A percentile compares a stretch with the other conserved stretches of the same genome.
Conservation (phyloP, 2,113 vertebrate genomes). For the Sapajus apella region DNA sequence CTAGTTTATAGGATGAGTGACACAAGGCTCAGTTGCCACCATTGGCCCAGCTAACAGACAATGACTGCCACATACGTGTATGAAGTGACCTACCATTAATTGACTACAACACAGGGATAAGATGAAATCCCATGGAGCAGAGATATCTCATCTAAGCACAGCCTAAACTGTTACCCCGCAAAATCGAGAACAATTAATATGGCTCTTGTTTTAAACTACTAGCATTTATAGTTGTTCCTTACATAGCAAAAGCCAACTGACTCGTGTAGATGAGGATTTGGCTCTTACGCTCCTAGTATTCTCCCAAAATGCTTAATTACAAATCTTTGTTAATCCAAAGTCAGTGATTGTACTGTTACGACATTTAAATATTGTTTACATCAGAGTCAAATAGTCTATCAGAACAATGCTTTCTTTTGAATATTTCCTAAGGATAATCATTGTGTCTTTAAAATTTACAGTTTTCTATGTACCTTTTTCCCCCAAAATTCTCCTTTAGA, state of each 20-base stretch:
- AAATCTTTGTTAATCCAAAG: background rate
- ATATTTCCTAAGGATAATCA: background rate
- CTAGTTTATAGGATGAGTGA: background rate
- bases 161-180: background rate
- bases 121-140: background rate
- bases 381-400: background rate
- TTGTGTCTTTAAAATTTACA: background rate
- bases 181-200: background rate
- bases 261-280: background rate
- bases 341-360: background rate
- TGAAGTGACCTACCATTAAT: background rate
- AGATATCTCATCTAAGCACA: background rate
- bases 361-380: background rate
- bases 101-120: background rate
- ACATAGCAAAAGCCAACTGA: background rate
- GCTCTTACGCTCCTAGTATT: background rate
- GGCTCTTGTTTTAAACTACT: background rate
- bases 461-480: background rate
- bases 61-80: background rate
- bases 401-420: background rate
- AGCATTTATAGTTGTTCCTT: background rate
- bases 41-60: background rate
- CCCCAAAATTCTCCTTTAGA: background rate
- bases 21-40: background rate
- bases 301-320: background rate